These are phyloP conservation scores for Amazona guildingii DNA, from an alignment of 2,113 vertebrate genomes.

Conservation along the genomic window DNA sequence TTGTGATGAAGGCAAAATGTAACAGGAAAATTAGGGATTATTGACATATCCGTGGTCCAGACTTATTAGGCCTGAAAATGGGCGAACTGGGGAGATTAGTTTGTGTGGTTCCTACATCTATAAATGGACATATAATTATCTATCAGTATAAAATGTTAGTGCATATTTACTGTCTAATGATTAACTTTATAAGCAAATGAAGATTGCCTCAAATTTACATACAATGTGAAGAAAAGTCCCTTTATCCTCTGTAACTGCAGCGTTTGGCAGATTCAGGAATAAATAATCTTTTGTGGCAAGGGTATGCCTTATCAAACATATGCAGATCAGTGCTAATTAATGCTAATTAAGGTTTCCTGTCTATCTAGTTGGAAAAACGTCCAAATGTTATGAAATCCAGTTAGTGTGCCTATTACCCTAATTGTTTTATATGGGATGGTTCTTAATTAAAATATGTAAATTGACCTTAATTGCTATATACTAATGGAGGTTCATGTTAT, in stretches of 20 bases:
- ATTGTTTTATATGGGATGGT: conserved; percentile 91
- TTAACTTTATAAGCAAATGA: conserved; percentile 74
- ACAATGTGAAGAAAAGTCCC: conserved; percentile 76
- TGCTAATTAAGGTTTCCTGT: conserved; percentile 90
- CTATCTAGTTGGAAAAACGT: conserved; percentile 87
- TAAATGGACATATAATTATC: conserved; percentile 61
- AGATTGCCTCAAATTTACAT: conserved; percentile 78
- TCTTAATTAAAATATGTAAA: conserved; percentile 94
- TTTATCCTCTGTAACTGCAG: conserved; percentile 78
- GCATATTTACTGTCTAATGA: conserved; percentile 73
- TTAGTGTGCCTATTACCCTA: conserved; percentile 88
- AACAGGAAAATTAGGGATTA: conserved; percentile 35
- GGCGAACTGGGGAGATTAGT: conserved; percentile 60
- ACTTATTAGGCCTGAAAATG: conserved; percentile 14
- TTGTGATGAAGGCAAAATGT: neutral
- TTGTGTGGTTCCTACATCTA: conserved; percentile 62
- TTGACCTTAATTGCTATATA: conserved; percentile 89
- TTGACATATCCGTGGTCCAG: neutral
- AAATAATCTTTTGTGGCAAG: conserved; percentile 87
- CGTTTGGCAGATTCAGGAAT: conserved; percentile 85
- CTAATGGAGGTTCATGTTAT: conserved; percentile 89
- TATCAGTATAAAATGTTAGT: conserved; percentile 65
- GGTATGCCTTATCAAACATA: conserved; percentile 91
- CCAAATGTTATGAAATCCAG: conserved; percentile 94
- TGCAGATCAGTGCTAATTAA: conserved; percentile 94